Conservation (phyloP, 2,113 vertebrate genomes). For the Silurus meridionalis region DNA sequence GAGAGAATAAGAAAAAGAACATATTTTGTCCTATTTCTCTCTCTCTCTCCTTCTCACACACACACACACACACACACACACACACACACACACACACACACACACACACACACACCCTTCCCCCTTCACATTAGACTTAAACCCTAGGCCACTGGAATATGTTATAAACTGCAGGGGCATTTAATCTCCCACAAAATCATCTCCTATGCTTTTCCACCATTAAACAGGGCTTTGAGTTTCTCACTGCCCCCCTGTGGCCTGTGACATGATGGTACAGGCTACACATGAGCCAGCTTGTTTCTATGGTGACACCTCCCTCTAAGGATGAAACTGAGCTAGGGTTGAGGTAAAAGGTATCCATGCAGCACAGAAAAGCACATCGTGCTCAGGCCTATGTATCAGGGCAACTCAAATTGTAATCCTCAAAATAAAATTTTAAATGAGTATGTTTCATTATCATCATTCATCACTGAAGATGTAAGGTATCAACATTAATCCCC, state of each 20-base stretch:
- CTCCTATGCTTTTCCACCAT: slow-evolving; percentile 33
- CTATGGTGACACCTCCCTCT: slow-evolving; percentile 74
- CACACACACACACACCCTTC: slow-evolving; percentile 12
- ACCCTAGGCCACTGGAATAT: background rate
- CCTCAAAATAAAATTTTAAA: background rate
- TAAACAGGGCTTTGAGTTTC: slow-evolving; percentile 51
- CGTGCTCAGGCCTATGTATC: background rate
- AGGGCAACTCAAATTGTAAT: background rate
- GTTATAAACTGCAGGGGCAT: slow-evolving; percentile 16
- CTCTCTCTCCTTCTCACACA: background rate
- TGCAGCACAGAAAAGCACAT: slow-evolving; percentile 8
- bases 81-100: slow-evolving; percentile 16
- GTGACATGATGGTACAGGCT: slow-evolving; percentile 67
- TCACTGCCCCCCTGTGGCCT: slow-evolving; percentile 64
- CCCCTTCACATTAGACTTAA: slow-evolving; percentile 37
- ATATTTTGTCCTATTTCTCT: no score
- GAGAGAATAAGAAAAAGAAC: background rate
- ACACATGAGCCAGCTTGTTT: slow-evolving; percentile 76
- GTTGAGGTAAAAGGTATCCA: background rate
- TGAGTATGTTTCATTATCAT: no score
- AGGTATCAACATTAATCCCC: background rate
- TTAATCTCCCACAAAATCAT: slow-evolving; percentile 4
- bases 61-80: slow-evolving; percentile 5
- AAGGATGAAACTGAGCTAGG: slow-evolving; percentile 47
- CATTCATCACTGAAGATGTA: background rate